Evolutionary conservation across 2,888 invertebrate genomes (phyloP).

Genomic region (Taphrorychus bicolor): DNA sequence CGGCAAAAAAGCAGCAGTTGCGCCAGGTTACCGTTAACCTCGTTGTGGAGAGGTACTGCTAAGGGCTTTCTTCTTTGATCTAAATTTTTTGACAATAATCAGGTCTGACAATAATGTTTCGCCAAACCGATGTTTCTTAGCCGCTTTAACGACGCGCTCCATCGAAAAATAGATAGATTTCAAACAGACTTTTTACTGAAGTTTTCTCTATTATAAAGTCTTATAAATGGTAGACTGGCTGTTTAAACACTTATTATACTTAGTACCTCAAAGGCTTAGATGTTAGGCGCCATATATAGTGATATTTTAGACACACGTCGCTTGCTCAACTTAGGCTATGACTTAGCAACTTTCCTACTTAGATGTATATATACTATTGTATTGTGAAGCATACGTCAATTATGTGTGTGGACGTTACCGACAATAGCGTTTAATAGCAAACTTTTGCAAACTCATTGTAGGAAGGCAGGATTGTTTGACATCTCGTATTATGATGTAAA

Average conservation of each 20-base stretch:
- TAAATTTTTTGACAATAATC: neutral
- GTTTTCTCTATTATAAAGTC: neutral
- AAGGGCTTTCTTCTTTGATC: slow-evolving; percentile 22
- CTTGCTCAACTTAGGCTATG: slow-evolving; percentile 37
- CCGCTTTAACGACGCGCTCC: neutral
- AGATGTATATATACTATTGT: neutral
- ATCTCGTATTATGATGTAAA: too few species aligned
- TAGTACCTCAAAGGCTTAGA: slow-evolving; percentile 33
- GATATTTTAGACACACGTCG: slow-evolving; percentile 28
- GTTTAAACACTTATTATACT: slow-evolving; percentile 8
- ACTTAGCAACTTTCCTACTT: slow-evolving; percentile 21
- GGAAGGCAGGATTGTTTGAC: too few species aligned
- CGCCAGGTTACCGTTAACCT: slow-evolving; percentile 51
- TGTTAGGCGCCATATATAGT: slow-evolving; percentile 25
- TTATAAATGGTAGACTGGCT: slow-evolving; percentile 26
- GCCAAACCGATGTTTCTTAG: neutral
- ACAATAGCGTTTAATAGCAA: neutral
- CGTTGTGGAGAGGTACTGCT: slow-evolving; percentile 53
- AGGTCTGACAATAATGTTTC: neutral
- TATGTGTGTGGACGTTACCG: slow-evolving; percentile 12
- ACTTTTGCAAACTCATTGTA: too few species aligned
- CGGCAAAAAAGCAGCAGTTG: slow-evolving; percentile 45
- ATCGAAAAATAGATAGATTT: neutral
- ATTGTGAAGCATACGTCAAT: slow-evolving; percentile 6
- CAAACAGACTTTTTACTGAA: neutral